A percentile compares a stretch with the other conserved stretches of the same genome.
phyloP scores from a whole-genome alignment of 2,113 vertebrate genomes.

The Telmatochromis sp. region DNA sequence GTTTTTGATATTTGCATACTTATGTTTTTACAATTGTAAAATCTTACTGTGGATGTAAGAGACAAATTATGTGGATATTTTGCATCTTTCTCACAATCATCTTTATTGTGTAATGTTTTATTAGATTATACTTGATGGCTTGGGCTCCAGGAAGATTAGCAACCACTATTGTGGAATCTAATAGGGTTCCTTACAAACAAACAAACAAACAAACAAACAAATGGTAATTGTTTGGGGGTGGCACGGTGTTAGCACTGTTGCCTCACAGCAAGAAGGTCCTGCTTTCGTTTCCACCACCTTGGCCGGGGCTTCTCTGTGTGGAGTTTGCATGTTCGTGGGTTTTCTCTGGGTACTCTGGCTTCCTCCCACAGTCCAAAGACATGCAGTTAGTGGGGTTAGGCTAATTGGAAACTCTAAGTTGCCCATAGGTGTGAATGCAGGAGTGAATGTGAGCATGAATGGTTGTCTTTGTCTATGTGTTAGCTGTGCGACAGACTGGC shows the following conservation, averaged over 20 bases:
- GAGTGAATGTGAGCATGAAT: not conserved
- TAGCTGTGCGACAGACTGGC: accelerated
- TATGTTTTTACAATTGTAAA: not conserved
- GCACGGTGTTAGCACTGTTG: accelerated
- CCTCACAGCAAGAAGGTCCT: not conserved
- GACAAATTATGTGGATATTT: not conserved
- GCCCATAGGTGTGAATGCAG: not conserved
- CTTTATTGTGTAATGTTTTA: not conserved
- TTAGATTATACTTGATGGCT: not conserved
- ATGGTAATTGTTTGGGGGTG: not conserved
- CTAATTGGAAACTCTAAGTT: not conserved
- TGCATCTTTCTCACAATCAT: not conserved
- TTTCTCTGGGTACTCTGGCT: not conserved
- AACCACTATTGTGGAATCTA: not conserved
- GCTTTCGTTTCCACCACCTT: accelerated
- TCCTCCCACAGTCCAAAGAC: not conserved
- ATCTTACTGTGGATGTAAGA: not conserved
- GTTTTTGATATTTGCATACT: accelerated
- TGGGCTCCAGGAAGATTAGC: not conserved
- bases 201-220: not conserved
- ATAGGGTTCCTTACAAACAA: not conserved
- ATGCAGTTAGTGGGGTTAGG: not conserved
- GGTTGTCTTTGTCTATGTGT: not conserved
- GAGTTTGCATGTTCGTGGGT: not conserved
- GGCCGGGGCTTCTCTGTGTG: not conserved